phyloP scores from a whole-genome alignment of 2,797 vertebrate genomes.

The Columba guinea region DNA sequence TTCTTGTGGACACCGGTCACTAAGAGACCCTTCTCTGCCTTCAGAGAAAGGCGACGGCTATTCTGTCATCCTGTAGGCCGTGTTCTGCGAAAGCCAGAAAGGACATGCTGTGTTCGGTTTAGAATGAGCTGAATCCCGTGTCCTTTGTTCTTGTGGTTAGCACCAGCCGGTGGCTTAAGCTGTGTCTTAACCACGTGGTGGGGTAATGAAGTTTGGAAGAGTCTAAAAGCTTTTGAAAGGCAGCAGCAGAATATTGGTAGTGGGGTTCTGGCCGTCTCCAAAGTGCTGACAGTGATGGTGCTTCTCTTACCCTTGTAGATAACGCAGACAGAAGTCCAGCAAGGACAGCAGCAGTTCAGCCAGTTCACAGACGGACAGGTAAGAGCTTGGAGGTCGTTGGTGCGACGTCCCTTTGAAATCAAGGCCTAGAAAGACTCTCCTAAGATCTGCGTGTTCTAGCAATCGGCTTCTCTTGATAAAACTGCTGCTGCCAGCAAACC shows the following conservation, averaged over 20 bases:
- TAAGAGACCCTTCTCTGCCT: conserved; percentile 50
- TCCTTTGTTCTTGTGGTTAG: not conserved
- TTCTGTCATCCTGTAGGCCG: not conserved
- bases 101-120: not conserved
- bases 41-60: conserved; percentile 17
- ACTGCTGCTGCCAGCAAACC: not conserved
- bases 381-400: not conserved
- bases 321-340: conserved; percentile 94
- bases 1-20: conserved; percentile 22
- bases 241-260: conserved; percentile 22
- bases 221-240: not conserved
- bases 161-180: not conserved
- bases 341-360: conserved; percentile 97
- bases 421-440: not conserved
- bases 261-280: conserved; percentile 25
- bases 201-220: not conserved
- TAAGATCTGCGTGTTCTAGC: too few relatives aligned
- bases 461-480: fast-evolving
- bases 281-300: not conserved
- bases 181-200: not conserved
- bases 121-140: not conserved
- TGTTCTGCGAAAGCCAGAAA: fast-evolving
- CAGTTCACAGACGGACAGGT: conserved; percentile 99
- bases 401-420: fast-evolving
- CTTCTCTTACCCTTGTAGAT: conserved; percentile 80